A percentile compares a stretch with the other conserved stretches of the same genome.
These are phyloP conservation scores for Phrixothrix hirtus DNA, from an alignment of 2,888 invertebrate genomes.

Conservation along the genomic window DNA sequence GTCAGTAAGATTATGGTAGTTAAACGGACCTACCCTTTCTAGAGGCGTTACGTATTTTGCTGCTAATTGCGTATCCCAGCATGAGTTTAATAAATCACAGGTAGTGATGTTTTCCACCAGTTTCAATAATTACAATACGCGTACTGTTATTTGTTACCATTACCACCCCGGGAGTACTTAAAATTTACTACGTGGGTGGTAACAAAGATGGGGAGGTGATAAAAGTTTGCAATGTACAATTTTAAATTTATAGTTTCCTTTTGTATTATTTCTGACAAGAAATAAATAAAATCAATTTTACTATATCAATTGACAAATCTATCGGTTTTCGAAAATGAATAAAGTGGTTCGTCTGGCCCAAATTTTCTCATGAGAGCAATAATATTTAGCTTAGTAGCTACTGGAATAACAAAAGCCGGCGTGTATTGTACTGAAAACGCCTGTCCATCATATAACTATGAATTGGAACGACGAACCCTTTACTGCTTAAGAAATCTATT, in stretches of 20 bases:
- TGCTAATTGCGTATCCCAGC: constrained; percentile 14
- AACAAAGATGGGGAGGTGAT: constrained; percentile 1
- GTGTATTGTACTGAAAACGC: constrained; percentile 12
- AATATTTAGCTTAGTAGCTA: constrained; percentile 21
- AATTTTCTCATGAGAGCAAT: constrained; percentile 29
- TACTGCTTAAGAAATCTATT: constrained; percentile 20
- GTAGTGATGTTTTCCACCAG: constrained; percentile 4
- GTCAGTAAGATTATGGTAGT: too few relatives aligned
- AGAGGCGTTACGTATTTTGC: constrained; percentile 10
- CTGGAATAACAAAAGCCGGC: constrained; percentile 11
- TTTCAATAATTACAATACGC: constrained; percentile 12
- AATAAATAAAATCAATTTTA: too few relatives aligned
- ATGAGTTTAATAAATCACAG: constrained; percentile 16
- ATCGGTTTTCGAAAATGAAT: constrained; percentile 9
- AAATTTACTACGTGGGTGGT: constrained; percentile 37
- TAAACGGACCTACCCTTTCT: too few relatives aligned
- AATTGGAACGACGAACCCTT: constrained; percentile 27
- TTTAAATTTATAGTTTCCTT: too few relatives aligned
- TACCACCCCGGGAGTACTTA: constrained; percentile 15
- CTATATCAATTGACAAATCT: too few relatives aligned
- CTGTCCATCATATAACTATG: constrained; percentile 26
- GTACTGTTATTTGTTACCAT: constrained; percentile 11
- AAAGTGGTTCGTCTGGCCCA: constrained; percentile 15
- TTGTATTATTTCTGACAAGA: too few relatives aligned
- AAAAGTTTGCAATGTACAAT: constrained; percentile 1